Evolutionary conservation across 2,888 invertebrate species (phyloP).

Genomic region (Euproctis similis): DNA sequence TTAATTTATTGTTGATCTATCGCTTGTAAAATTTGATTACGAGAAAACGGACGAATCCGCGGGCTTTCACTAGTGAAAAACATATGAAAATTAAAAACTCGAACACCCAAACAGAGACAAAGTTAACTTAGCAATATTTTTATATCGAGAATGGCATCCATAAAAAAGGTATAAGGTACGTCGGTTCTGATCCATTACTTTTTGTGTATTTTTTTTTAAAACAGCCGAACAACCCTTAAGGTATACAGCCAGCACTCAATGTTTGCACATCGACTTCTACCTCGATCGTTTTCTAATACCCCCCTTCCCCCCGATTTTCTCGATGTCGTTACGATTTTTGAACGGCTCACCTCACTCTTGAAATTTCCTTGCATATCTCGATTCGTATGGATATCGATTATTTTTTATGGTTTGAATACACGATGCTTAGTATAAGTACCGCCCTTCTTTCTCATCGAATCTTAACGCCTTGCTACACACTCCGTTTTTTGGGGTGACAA

Average conservation of each 20-base stretch:
- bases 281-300: slow-evolving; percentile 73
- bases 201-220: slow-evolving; percentile 23
- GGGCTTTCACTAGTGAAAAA: too few species aligned
- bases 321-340: slow-evolving; percentile 72
- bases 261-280: slow-evolving; percentile 65
- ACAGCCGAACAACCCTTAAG: slow-evolving; percentile 24
- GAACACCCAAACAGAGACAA: too few species aligned
- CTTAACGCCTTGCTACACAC: slow-evolving; percentile 44
- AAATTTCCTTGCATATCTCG: slow-evolving; percentile 74
- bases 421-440: slow-evolving; percentile 58
- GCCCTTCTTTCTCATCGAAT: slow-evolving; percentile 48
- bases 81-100: too few species aligned
- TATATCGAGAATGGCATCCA: too few species aligned
- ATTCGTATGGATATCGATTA: slow-evolving; percentile 74
- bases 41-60: too few species aligned
- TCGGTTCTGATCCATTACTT: slow-evolving; percentile 20
- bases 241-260: slow-evolving; percentile 32
- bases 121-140: too few species aligned
- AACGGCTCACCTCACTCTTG: slow-evolving; percentile 69
- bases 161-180: slow-evolving; percentile 10
- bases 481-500: slow-evolving; percentile 42
- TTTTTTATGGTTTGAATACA: slow-evolving; percentile 73
- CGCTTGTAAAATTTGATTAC: too few species aligned
- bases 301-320: slow-evolving; percentile 72
- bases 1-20: too few species aligned